Conservation (phyloP, 2,888 invertebrate genomes). For the Callyntrura sp. region DNA sequence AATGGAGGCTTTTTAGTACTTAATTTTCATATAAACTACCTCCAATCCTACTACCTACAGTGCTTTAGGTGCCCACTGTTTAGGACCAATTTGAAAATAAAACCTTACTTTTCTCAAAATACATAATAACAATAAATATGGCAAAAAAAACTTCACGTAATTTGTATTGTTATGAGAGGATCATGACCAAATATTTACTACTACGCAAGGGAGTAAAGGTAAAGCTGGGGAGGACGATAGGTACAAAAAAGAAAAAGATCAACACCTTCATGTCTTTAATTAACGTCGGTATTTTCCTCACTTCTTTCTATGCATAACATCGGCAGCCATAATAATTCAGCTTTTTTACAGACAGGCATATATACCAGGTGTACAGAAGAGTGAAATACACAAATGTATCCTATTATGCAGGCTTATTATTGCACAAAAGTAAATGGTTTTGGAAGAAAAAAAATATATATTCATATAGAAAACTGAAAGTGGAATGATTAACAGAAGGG, state of each 20-base stretch:
- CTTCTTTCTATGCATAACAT: neutral
- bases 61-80: neutral
- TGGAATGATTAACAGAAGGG: constrained; percentile 16
- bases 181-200: constrained; percentile 72
- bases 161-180: constrained; percentile 66
- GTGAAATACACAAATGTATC: neutral
- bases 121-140: constrained; percentile 33
- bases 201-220: neutral
- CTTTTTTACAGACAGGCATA: neutral
- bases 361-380: neutral
- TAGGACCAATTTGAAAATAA: constrained; percentile 41
- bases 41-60: neutral
- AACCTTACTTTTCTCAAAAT: constrained; percentile 31
- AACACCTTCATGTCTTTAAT: constrained; percentile 72
- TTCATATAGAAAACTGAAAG: constrained; percentile 56
- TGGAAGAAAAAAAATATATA: constrained; percentile 31
- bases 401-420: neutral
- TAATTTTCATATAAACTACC: constrained; percentile 29
- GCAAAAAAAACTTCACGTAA: constrained; percentile 57
- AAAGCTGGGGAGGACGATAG: neutral
- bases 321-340: neutral
- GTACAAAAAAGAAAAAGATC: constrained; percentile 55
- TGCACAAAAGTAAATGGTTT: constrained; percentile 1
- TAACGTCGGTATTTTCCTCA: constrained; percentile 66
- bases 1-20: constrained; percentile 16